Evolutionary conservation across 2,888 invertebrate genomes (phyloP), one percentile per base, ranked within the genome.

Genomic region (Blomia tropicalis): DNA sequence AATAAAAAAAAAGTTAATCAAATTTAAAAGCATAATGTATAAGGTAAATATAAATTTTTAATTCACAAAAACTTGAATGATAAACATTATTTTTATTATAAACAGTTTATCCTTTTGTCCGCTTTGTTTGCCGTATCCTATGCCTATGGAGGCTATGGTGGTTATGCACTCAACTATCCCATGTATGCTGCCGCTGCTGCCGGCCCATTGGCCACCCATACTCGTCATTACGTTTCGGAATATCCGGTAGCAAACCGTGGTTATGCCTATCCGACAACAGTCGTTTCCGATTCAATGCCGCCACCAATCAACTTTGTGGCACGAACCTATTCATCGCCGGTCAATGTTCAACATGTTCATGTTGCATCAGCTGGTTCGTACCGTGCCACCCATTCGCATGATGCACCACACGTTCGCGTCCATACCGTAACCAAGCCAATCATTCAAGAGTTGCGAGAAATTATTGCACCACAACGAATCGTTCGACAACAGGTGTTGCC

Each of bases 161-260:
- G 36, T 36, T 7, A 17, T 36, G 36, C 7, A 11, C 7, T 7
- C 17, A 7, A 11, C 36, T 7, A 17, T 36, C 7, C 7, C 17
- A 17, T 7, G 7, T 47, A 14, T 19, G 51, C 7, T 27, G 51
- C 11, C 22, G 51, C 7, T 27, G 51, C 51, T n/a, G 14, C 22
- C 51, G 51, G 51, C n/a, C 51, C 51, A 27, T 27, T 47, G 51
- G 51, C 51, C 51, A n/a, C n/a, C 23, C 7, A 47, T n/a, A 47
- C 51, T n/a, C 51, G 51, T 25, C 51, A 47, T 11, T 11, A 11
- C 7, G 51, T 47, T 7, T 11, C 7, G 7, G 7, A 47, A 7
- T 25, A 25, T n/a, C 51, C 51, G 14, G 27, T 27, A 14, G 7
- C 7, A 19, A 25, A 14, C 23, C 7, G 11, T n/a, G 51, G 51